Conservation (phyloP, 1,140 invertebrate genomes). For the Chrysopa pallens region DNA sequence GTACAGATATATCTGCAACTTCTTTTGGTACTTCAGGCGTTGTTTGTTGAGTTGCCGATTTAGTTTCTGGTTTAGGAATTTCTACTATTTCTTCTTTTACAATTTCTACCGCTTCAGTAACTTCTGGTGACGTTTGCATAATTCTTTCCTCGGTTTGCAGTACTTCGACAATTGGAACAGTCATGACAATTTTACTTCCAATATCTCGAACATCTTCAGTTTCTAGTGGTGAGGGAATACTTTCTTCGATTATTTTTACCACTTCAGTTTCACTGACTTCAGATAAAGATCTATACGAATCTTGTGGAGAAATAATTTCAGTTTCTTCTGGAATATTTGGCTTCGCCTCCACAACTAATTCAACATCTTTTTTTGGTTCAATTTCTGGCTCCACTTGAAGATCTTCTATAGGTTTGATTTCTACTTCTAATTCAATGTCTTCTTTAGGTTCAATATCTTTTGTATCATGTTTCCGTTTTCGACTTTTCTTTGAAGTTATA, state of each 20-base stretch:
- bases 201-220: constrained; percentile 24
- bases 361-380: constrained; percentile 2
- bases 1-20: neutral
- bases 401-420: constrained; percentile 11
- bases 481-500: constrained; percentile 11
- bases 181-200: constrained; percentile 29
- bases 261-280: constrained; percentile 31
- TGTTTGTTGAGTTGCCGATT: neutral
- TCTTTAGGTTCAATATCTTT: constrained; percentile 7
- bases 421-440: constrained; percentile 13
- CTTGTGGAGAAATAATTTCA: constrained; percentile 21
- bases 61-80: neutral
- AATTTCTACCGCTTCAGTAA: neutral
- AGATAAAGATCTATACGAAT: constrained; percentile 33
- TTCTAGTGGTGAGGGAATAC: constrained; percentile 21
- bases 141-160: constrained; percentile 26
- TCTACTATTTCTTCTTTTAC: neutral
- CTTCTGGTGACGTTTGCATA: constrained; percentile 26
- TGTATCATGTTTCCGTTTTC: constrained; percentile 9
- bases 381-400: constrained; percentile 10
- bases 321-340: constrained; percentile 11
- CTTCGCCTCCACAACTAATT: constrained; percentile 6
- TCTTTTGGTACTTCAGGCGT: neutral
- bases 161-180: constrained; percentile 36
- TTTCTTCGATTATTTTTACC: constrained; percentile 46